phyloP scores from a whole-genome alignment of 2,113 vertebrate species.

The Pelodiscus sinensis region DNA sequence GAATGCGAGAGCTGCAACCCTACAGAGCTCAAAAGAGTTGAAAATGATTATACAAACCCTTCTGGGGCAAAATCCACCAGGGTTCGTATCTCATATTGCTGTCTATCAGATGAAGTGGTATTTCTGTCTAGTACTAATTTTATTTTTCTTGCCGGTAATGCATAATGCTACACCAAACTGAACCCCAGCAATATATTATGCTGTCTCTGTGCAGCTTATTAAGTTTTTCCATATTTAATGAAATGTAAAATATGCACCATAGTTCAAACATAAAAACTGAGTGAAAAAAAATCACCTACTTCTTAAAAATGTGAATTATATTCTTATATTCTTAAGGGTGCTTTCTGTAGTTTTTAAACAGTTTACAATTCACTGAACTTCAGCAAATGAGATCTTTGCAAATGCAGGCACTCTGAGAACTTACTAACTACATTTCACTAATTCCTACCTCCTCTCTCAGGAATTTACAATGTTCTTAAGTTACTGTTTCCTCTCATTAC shows the following conservation, averaged over 20 bases:
- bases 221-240: neutral
- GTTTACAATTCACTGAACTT: slow-evolving; percentile 18
- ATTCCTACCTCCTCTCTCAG: neutral
- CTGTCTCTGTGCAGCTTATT: neutral
- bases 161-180: neutral
- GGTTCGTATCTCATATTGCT: neutral
- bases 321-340: slow-evolving; percentile 1
- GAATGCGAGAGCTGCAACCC: neutral
- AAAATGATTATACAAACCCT: neutral
- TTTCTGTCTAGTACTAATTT: neutral
- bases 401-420: slow-evolving; percentile 15
- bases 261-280: neutral
- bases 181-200: neutral
- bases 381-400: slow-evolving; percentile 28
- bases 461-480: neutral
- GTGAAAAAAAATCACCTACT: neutral
- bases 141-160: slow-evolving; percentile 15
- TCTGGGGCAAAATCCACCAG: neutral
- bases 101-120: neutral
- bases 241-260: neutral
- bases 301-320: slow-evolving; percentile 5
- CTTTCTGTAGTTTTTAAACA: slow-evolving; percentile 27
- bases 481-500: slow-evolving; percentile 8
- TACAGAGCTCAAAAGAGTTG: neutral
- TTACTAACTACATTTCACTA: slow-evolving; percentile 4